Conservation (phyloP, 2,113 vertebrate species). For the Picathartes gymnocephalus region DNA sequence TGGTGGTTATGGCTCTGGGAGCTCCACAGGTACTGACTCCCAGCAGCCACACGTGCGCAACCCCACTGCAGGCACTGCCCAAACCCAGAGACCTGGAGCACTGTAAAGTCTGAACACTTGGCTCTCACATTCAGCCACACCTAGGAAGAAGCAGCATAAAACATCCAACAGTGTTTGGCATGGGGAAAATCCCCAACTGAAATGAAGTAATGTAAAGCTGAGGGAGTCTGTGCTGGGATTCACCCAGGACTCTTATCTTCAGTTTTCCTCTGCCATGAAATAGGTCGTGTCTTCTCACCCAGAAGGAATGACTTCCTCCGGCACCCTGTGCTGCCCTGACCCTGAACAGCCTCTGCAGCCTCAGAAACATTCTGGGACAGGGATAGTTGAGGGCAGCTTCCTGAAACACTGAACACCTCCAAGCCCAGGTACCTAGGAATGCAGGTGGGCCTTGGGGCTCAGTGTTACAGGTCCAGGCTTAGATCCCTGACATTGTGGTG, state of each 20-base stretch:
- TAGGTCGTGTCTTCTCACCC: neutral
- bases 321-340: neutral
- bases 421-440: neutral
- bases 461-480: neutral
- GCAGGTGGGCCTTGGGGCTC: accelerated
- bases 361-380: neutral
- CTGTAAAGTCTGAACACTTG: neutral
- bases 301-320: neutral
- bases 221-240: neutral
- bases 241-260: neutral
- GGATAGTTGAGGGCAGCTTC: neutral
- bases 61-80: neutral
- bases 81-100: neutral
- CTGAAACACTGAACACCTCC: neutral
- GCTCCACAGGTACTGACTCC: accelerated
- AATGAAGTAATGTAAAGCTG: neutral
- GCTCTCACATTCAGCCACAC: neutral
- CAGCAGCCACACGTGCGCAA: accelerated
- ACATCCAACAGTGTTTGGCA: neutral
- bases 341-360: neutral
- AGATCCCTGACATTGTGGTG: accelerated
- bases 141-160: neutral
- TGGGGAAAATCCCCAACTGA: neutral
- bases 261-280: neutral
- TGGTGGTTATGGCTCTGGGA: neutral